These are phyloP conservation scores for Anoplius nigerrimus DNA, from an alignment of 2,888 invertebrate species.

Conservation along the genomic window DNA sequence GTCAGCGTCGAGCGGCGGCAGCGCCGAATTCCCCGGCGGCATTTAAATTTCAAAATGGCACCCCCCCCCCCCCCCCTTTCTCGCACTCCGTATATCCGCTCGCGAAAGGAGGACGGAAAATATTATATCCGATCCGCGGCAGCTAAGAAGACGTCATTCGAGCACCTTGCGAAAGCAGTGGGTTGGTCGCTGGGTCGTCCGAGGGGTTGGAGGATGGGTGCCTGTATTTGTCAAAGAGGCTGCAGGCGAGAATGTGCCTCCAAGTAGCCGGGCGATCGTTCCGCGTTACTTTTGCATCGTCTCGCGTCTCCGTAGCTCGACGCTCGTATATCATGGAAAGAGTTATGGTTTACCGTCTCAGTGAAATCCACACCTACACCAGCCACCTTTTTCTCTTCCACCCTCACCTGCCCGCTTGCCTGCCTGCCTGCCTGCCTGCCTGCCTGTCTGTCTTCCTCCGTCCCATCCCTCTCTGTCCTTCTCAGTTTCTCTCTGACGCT, in stretches of 20 bases:
- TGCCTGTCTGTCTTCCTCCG: slow-evolving; percentile 4
- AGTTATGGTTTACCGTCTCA: slow-evolving; percentile 55
- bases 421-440: not conserved
- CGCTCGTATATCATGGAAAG: slow-evolving; percentile 56
- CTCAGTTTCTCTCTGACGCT: not conserved
- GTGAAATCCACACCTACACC: slow-evolving; percentile 52
- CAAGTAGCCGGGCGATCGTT: slow-evolving; percentile 53
- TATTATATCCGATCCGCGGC: slow-evolving; percentile 35
- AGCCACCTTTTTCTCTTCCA: slow-evolving; percentile 1
- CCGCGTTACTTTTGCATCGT: slow-evolving; percentile 58
- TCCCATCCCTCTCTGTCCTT: slow-evolving; percentile 5
- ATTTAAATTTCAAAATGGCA: slow-evolving; percentile 36
- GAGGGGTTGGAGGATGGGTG: not conserved
- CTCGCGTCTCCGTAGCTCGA: slow-evolving; percentile 42
- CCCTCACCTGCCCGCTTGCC: not conserved
- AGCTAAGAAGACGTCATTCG: slow-evolving; percentile 51
- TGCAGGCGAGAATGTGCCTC: slow-evolving; percentile 48
- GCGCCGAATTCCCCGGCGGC: too few species aligned
- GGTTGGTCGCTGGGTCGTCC: slow-evolving; percentile 9
- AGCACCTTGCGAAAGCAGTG: slow-evolving; percentile 36
- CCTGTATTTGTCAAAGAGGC: slow-evolving; percentile 55
- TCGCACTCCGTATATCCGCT: not conserved
- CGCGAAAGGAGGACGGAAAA: slow-evolving; percentile 16
- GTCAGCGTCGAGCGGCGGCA: too few species aligned
- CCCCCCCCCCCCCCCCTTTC: slow-evolving; percentile 2